phyloP scores from a whole-genome alignment of 2,888 invertebrate genomes.

The Eupithecia subumbrata region DNA sequence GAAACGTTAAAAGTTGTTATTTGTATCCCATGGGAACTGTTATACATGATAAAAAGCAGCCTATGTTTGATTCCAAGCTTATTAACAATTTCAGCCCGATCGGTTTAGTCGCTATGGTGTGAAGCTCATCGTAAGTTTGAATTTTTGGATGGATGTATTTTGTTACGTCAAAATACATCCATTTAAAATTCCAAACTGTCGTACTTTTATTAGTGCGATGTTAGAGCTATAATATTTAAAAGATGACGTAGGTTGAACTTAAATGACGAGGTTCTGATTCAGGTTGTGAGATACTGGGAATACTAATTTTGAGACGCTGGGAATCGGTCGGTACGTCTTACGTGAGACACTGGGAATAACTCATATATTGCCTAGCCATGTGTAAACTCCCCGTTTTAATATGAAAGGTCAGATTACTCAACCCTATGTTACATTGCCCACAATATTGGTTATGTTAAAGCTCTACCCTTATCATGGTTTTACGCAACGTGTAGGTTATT shows the following conservation, averaged over 20 bases:
- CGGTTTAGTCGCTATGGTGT: too few relatives aligned
- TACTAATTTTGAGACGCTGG: not conserved
- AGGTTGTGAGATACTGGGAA: not conserved
- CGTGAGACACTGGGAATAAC: not conserved
- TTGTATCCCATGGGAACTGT: too few relatives aligned
- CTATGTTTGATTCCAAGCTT: too few relatives aligned
- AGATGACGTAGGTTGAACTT: not conserved
- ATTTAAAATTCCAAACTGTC: too few relatives aligned
- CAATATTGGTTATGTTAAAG: not conserved
- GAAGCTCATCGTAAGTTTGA: too few relatives aligned
- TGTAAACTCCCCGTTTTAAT: not conserved
- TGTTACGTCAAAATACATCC: too few relatives aligned
- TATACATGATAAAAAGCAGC: too few relatives aligned
- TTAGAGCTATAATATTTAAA: not conserved
- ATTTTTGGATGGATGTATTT: too few relatives aligned
- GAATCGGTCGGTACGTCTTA: not conserved
- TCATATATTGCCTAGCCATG: not conserved
- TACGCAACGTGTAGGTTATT: slow-evolving; percentile 17
- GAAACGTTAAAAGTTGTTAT: too few relatives aligned
- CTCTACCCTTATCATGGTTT: slow-evolving; percentile 27
- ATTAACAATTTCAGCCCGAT: too few relatives aligned
- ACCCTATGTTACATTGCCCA: not conserved
- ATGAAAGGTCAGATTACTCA: not conserved
- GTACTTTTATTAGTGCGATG: not conserved
- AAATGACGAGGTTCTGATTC: not conserved